Percentiles rank a stretch among this genome's conserved stretches.
phyloP scores from a whole-genome alignment of 2,888 invertebrate species.

The Zaprionus bogoriensis region DNA sequence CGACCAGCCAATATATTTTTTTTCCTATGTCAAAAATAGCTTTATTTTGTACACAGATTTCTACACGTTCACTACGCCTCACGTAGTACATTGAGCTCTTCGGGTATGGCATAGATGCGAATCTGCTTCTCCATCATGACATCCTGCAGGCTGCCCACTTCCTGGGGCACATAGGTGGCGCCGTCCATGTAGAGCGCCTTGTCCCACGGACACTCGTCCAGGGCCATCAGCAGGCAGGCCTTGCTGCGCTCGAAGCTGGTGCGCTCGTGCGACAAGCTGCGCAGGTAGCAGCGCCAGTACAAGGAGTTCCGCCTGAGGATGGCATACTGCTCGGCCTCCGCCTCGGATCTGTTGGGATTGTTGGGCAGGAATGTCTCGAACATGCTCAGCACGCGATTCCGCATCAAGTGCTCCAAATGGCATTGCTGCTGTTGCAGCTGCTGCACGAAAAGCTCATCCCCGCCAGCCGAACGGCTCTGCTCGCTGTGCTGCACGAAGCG shows the following conservation, averaged over 20 bases:
- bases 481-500: slow-evolving; percentile 51
- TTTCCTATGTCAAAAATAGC: background rate
- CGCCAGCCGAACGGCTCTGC: no score
- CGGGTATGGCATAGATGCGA: slow-evolving; percentile 89
- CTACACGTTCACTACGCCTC: slow-evolving; percentile 1
- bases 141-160: slow-evolving; percentile 88
- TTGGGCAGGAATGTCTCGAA: slow-evolving; percentile 63
- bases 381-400: slow-evolving; percentile 78
- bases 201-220: slow-evolving; percentile 87
- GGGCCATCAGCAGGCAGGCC: slow-evolving; percentile 83
- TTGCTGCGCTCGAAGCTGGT: slow-evolving; percentile 79
- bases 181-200: slow-evolving; percentile 88
- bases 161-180: slow-evolving; percentile 86
- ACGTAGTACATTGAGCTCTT: slow-evolving; percentile 88
- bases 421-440: background rate
- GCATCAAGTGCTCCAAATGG: slow-evolving; percentile 50
- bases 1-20: background rate
- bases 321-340: slow-evolving; percentile 42
- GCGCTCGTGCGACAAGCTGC: slow-evolving; percentile 83
- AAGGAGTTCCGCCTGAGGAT: slow-evolving; percentile 82
- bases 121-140: slow-evolving; percentile 89
- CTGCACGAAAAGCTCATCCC: background rate
- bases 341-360: slow-evolving; percentile 40
- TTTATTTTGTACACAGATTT: background rate
- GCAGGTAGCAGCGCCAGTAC: slow-evolving; percentile 86